phyloP scores from a whole-genome alignment of 1,140 invertebrate genomes.

The Neodiprion fabricii region DNA sequence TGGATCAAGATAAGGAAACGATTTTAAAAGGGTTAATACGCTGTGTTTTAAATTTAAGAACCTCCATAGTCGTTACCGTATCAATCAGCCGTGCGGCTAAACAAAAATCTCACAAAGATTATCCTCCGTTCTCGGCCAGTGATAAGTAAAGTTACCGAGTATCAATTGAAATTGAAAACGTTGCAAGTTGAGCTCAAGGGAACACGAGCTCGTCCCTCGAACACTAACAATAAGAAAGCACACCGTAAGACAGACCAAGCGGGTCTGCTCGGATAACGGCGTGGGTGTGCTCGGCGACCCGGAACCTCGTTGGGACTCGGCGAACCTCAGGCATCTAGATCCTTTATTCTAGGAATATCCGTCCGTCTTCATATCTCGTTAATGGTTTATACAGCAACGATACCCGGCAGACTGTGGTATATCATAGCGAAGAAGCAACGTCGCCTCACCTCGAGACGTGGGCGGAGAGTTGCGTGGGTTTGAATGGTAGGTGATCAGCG shows the following conservation, averaged over 20 bases:
- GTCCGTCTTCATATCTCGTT: conserved; percentile 7
- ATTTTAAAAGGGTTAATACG: no score
- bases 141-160: no score
- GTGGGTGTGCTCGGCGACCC: conserved; percentile 3
- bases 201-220: no score
- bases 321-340: neutral
- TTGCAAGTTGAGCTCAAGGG: no score
- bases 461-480: neutral
- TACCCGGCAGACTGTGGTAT: neutral
- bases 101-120: no score
- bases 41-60: no score
- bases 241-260: neutral
- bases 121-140: no score
- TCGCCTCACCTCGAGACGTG: neutral
- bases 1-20: no score
- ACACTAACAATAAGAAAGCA: no score
- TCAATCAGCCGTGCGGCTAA: no score
- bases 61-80: no score
- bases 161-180: no score
- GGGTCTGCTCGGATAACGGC: neutral
- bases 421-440: neutral
- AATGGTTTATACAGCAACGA: neutral
- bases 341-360: neutral
- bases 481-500: neutral
- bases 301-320: neutral